Base-by-base conservation (phyloP, 2,797 vertebrate species). In the Macropodus opercularis region DNA sequence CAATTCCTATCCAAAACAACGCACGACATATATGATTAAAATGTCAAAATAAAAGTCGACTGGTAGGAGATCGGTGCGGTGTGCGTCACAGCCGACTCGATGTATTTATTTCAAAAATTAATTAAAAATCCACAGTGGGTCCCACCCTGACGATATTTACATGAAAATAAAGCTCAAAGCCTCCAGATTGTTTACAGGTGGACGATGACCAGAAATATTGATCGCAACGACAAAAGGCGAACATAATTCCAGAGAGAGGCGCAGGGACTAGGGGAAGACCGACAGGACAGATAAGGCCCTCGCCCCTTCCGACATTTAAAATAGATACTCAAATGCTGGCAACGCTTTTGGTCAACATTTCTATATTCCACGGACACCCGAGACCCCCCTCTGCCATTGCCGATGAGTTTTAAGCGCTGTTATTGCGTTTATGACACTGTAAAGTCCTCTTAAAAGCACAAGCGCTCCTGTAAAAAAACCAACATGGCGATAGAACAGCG, bases 401-500 rank as follows among this genome's bases (percentile, higher is more conserved):
- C 56, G 80, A 74, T 32, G 72, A 27, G 15, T 66, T 79, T 68
- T 10, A 60, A n/a, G 19, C 40, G 72, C 82, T 91, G 92, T 91
- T 91, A 90, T 68, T 62, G 61, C 63, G 49, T 69, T 87, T 85
- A 80, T 67, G 80, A 71, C 65, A 79, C 75, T 53, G 84, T 83
- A 88, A 90, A 89, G 80, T 77, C 77, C 74, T 65, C 65, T 80
- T 88, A 65, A 90, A 89, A 80, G 77, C 79, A 35, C 75, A 47
- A 76, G 79, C 70, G 77, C 79, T 79, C 77, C 82, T 57, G 79
- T 71, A 86, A 92, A 93, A n/a, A 32, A 32, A 93, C 69, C 94
- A 97, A 97, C 94, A 97, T 96, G 96, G 96, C 95, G 95, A 92
- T 93, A 83, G 68, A 69, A 31, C 29, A 70, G 73, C 80, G 51